These are phyloP conservation scores for Centropus unirufus DNA, from an alignment of 2,113 vertebrate species.

Conservation along the genomic window DNA sequence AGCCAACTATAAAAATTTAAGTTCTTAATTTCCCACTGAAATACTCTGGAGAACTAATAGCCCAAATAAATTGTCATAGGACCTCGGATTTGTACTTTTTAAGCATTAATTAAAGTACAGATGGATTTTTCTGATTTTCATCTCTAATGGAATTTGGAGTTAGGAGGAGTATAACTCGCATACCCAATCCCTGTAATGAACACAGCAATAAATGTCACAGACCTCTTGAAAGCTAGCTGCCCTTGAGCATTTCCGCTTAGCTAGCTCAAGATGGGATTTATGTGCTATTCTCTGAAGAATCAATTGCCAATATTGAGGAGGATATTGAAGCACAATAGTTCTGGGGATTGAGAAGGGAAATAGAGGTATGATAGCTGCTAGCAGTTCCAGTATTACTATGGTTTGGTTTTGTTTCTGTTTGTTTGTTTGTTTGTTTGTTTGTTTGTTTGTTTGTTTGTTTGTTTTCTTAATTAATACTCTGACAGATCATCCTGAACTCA, in stretches of 20 bases:
- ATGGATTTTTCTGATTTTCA: background rate
- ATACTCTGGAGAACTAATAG: background rate
- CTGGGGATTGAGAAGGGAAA: background rate
- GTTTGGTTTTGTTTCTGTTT: no score
- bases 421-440: background rate
- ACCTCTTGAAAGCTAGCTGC: background rate
- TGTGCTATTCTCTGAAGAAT: background rate
- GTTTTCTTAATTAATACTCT: background rate
- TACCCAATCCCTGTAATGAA: background rate
- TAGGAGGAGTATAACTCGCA: accelerated
- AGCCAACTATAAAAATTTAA: background rate
- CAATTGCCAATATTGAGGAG: background rate
- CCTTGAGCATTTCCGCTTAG: background rate
- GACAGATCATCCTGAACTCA: background rate
- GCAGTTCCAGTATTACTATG: background rate
- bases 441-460: background rate
- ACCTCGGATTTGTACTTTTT: background rate
- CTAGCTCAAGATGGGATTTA: background rate
- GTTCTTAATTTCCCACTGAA: background rate
- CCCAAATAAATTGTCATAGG: background rate
- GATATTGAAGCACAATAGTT: background rate
- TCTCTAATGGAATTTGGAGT: background rate
- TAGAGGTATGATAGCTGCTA: background rate
- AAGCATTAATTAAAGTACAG: background rate
- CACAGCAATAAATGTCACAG: background rate